phyloP scores from a whole-genome alignment of 2,888 invertebrate genomes.

The Pandemis corylana region DNA sequence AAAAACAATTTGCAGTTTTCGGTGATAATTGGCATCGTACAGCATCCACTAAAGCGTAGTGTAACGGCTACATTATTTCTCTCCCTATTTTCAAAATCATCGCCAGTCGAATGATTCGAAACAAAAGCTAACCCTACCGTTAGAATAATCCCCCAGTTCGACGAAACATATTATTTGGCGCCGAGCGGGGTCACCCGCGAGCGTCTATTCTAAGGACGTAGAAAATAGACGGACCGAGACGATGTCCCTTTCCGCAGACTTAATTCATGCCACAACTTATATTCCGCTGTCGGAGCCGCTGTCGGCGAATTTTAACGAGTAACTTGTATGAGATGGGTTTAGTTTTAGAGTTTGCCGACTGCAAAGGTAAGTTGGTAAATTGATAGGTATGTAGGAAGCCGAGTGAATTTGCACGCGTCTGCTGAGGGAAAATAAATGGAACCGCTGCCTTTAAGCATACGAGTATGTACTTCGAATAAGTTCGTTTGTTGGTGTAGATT shows the following conservation, averaged over 20 bases:
- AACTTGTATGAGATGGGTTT: neutral
- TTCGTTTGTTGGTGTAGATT: too few species aligned
- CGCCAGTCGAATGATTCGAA: too few species aligned
- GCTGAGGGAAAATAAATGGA: neutral
- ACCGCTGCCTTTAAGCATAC: neutral
- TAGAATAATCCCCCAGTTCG: slow-evolving; percentile 23
- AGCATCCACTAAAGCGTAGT: too few species aligned
- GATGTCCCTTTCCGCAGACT: slow-evolving; percentile 28
- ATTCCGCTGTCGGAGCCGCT: neutral
- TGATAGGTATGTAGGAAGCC: neutral
- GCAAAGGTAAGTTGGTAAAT: neutral
- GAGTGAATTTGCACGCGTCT: neutral
- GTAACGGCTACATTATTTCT: too few species aligned
- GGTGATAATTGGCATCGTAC: too few species aligned
- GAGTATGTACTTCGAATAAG: neutral
- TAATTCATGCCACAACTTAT: slow-evolving; percentile 8
- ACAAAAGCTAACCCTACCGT: too few species aligned
- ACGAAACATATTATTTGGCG: slow-evolving; percentile 13
- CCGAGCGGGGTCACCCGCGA: slow-evolving; percentile 49
- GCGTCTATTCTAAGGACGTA: slow-evolving; percentile 50
- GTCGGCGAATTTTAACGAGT: neutral
- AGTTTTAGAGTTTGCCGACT: neutral
- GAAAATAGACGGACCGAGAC: slow-evolving; percentile 35
- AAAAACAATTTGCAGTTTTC: too few species aligned
- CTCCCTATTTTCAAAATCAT: too few species aligned